Base-by-base conservation (phyloP, 2,888 invertebrate genomes). In the Tridacna gigas region DNA sequence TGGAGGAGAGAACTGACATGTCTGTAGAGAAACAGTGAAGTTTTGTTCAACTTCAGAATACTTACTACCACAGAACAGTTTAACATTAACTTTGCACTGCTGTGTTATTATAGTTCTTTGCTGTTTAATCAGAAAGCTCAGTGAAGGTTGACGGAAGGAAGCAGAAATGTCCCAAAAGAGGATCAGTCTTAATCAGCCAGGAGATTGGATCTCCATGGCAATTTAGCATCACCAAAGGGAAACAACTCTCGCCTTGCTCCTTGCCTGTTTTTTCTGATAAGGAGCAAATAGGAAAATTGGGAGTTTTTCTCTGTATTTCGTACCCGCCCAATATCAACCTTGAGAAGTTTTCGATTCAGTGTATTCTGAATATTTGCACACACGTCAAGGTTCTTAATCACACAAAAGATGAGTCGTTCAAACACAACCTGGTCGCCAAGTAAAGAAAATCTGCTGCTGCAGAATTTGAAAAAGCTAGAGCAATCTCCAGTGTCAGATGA, bases 201-300 rank as follows among this genome's bases (percentile, higher is more conserved):
- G 84, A 79, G 82, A 61, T 47, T 56, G 26, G 15, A 47, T 73
- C 84, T 77, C 81, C 69, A 77, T 82, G 82, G 69, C 37, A 13
- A 69, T 84, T 51, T 84, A 74, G 69, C 25, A 76, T 25, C 65
- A 74, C 45, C 56, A 61, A 83, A 80, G 87, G 87, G 83, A 79
- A 82, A 37, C 75, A 85, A 85, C 87, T 87, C 87, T 84, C 84
- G 81, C 77, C 79, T 79, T 79, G 83, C 85, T 87, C 87, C 87
- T 87, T 87, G 81, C 60, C 81, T 79, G 80, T 77, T 87, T 87
- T 87, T 84, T 37, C 37, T 83, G 83, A 81, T 83, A 87, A 87
- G 87, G 87, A 87, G 85, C 82, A 48, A 69, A 20, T 26, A 66
- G 76, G 79, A 66, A 28, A 26, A 51, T 80, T 77, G 84, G 82